A percentile compares a stretch with the other conserved stretches of the same genome.
Conservation (phyloP, 2,797 vertebrate species). For the Neosalanx taihuensis region DNA sequence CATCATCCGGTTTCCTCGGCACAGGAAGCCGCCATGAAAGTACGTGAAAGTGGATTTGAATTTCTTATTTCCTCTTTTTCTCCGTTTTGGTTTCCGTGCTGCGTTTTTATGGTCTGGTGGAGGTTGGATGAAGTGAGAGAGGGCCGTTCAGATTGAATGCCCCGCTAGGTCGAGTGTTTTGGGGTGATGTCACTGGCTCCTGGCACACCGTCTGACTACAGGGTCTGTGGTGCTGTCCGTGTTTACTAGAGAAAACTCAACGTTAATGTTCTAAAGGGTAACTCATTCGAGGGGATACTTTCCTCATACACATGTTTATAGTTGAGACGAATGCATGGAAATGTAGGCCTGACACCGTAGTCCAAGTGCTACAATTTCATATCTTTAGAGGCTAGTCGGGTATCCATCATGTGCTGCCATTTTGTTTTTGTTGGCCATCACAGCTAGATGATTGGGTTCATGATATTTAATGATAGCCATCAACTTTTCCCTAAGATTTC, state of each 20-base stretch:
- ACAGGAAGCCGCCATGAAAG: slow-evolving; percentile 70
- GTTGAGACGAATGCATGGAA: not conserved
- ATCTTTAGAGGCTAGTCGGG: not conserved
- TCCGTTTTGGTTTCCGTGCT: slow-evolving; percentile 39
- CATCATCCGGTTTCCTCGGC: slow-evolving; percentile 67
- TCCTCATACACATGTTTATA: not conserved
- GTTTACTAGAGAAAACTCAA: slow-evolving; percentile 3
- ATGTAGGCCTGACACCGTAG: not conserved
- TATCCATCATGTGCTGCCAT: slow-evolving; percentile 24
- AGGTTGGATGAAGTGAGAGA: slow-evolving; percentile 32
- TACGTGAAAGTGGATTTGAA: slow-evolving; percentile 66
- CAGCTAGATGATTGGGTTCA: slow-evolving; percentile 33
- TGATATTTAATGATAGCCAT: slow-evolving; percentile 56
- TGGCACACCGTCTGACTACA: slow-evolving; percentile 15
- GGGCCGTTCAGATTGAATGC: slow-evolving; percentile 28
- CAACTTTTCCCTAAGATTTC: slow-evolving; percentile 46
- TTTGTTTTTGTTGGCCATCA: slow-evolving; percentile 41
- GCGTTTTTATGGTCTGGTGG: slow-evolving; percentile 40
- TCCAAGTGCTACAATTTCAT: not conserved
- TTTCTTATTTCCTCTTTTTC: slow-evolving; percentile 67
- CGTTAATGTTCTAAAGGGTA: not conserved
- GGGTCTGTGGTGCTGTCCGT: not conserved
- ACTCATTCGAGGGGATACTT: not conserved
- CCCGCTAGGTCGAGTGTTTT: slow-evolving; percentile 21
- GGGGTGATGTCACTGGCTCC: slow-evolving; percentile 20